These are phyloP conservation scores for Myotis brandtii DNA, from an alignment of 2,113 vertebrate genomes.

Conservation along the genomic window DNA sequence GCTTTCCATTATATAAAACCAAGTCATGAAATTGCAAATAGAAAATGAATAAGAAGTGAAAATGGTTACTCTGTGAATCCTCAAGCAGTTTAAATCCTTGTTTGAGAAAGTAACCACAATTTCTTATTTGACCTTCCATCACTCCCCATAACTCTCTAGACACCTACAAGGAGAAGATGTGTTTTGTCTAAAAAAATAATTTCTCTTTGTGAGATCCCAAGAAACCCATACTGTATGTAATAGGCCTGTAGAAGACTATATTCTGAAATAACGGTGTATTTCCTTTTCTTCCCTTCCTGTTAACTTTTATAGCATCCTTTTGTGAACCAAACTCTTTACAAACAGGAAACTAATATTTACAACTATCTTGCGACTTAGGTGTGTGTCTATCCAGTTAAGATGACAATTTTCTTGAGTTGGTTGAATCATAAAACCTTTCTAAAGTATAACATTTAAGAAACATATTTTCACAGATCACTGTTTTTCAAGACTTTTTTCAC, in stretches of 20 bases:
- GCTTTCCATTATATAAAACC: background rate
- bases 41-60: slow-evolving; percentile 1
- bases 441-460: slow-evolving; percentile 34
- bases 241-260: background rate
- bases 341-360: slow-evolving; percentile 18
- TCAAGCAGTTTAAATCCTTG: background rate
- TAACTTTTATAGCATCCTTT: background rate
- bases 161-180: background rate
- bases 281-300: background rate
- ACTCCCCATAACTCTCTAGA: background rate
- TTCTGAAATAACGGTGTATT: background rate
- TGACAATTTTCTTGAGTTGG: background rate
- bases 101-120: background rate
- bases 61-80: background rate
- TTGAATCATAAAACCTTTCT: background rate
- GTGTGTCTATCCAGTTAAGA: background rate
- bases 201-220: background rate
- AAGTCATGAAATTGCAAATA: background rate
- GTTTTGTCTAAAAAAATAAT: background rate
- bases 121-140: background rate
- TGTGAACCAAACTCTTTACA: background rate
- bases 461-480: background rate
- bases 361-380: background rate
- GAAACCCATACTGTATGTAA: background rate
- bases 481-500: slow-evolving; percentile 31